Evolutionary conservation across 2,113 vertebrate species (phyloP).

Genomic region (Girardinichthys multiradiatus): DNA sequence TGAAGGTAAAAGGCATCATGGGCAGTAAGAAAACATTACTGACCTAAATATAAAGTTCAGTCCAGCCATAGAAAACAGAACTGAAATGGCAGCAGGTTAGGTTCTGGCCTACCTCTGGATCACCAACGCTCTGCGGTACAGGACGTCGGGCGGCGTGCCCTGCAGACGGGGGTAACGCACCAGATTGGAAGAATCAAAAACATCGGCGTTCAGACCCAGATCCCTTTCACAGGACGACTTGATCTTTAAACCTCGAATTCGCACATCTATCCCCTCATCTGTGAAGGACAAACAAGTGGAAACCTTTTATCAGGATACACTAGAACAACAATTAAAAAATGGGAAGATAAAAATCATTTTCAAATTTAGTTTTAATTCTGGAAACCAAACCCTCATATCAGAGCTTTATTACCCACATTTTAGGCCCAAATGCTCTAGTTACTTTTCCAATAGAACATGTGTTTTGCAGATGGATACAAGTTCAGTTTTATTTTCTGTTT

Average conservation of each 20-base stretch:
- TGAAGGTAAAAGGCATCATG: not conserved
- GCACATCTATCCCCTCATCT: slow-evolving; percentile 97
- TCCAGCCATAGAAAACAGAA: not conserved
- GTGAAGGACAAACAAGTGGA: not conserved
- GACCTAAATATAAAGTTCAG: not conserved
- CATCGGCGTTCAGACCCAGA: slow-evolving; percentile 91
- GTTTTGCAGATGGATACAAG: too few relatives aligned
- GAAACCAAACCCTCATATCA: not conserved
- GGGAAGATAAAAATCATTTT: too few relatives aligned
- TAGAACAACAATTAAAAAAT: not conserved
- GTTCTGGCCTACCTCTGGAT: slow-evolving; percentile 86
- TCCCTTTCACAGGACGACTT: slow-evolving; percentile 94
- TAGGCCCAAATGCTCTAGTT: not conserved
- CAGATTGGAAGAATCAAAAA: slow-evolving; percentile 93
- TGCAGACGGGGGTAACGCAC: slow-evolving; percentile 96
- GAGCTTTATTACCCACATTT: not conserved
- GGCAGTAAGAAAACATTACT: not conserved
- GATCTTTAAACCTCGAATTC: slow-evolving; percentile 95
- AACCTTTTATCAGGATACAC: not conserved
- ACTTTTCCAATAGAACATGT: not conserved
- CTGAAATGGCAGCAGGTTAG: too few relatives aligned
- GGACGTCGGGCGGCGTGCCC: slow-evolving; percentile 88
- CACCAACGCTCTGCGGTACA: slow-evolving; percentile 90
- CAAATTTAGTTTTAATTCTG: too few relatives aligned
- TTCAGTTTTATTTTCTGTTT: not conserved